Evolutionary conservation across 1,140 invertebrate genomes (phyloP).

Genomic region (Drosophila neocordata): DNA sequence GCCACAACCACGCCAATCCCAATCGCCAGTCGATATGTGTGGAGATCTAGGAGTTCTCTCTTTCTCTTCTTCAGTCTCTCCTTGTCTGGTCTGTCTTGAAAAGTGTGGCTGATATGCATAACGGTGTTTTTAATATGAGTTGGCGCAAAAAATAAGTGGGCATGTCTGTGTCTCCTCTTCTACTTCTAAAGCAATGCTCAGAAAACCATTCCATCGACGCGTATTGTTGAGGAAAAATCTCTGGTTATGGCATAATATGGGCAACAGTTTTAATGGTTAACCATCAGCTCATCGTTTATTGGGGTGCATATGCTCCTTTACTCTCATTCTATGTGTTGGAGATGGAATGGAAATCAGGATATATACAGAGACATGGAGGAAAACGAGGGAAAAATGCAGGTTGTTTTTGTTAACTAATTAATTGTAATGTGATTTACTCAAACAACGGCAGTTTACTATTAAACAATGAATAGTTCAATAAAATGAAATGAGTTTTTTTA

Average conservation of each 20-base stretch:
- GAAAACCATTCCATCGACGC: slow-evolving; percentile 25
- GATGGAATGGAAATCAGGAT: too few species aligned
- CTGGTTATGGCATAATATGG: slow-evolving; percentile 70
- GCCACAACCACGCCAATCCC: slow-evolving; percentile 68
- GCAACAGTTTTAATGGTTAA: slow-evolving; percentile 39
- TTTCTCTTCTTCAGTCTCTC: slow-evolving; percentile 1
- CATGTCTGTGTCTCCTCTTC: slow-evolving; percentile 48
- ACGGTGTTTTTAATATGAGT: slow-evolving; percentile 78
- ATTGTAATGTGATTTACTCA: slow-evolving; percentile 36
- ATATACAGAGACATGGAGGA: too few species aligned
- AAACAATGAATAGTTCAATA: background rate
- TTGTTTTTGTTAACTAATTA: slow-evolving; percentile 28
- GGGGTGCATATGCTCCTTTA: slow-evolving; percentile 30
- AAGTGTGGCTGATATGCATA: slow-evolving; percentile 73
- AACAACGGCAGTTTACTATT: background rate
- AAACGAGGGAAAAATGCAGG: background rate
- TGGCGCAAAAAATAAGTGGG: slow-evolving; percentile 71
- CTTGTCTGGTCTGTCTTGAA: slow-evolving; percentile 39
- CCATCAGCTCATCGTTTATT: slow-evolving; percentile 65
- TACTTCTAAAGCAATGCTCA: slow-evolving; percentile 19
- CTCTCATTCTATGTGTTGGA: slow-evolving; percentile 9
- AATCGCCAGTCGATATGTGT: slow-evolving; percentile 62
- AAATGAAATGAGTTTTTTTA: background rate
- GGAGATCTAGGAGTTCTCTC: slow-evolving; percentile 24
- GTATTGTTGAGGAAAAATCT: slow-evolving; percentile 17